phyloP scores from a whole-genome alignment of 2,113 vertebrate species.

The Hypanus sabinus region DNA sequence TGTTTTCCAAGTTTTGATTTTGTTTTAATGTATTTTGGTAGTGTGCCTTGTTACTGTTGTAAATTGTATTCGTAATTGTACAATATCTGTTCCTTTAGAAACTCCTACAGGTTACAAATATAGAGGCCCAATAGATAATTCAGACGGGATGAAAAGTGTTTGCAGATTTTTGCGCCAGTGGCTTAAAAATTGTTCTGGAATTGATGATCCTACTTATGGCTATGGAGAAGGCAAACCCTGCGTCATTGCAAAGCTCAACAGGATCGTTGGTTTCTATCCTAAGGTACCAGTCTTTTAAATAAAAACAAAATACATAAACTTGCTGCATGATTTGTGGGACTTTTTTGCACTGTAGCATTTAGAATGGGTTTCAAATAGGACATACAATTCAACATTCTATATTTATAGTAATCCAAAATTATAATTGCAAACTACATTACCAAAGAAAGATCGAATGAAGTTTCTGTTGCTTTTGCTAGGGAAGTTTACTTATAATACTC shows the following conservation, averaged over 20 bases:
- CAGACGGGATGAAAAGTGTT: constrained; percentile 53
- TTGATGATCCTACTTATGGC: constrained; percentile 55
- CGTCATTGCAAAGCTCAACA: constrained; percentile 85
- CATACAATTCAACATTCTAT: background rate
- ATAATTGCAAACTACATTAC: background rate
- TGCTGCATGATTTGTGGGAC: background rate
- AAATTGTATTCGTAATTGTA: background rate
- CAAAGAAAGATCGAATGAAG: background rate
- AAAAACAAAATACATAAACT: background rate
- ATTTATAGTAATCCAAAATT: background rate
- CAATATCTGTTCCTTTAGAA: constrained; percentile 39
- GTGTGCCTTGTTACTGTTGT: background rate
- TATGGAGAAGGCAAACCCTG: constrained; percentile 78
- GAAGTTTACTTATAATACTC: background rate
- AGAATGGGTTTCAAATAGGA: background rate
- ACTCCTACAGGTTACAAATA: constrained; percentile 48
- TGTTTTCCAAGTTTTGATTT: too few species aligned
- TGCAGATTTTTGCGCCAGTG: constrained; percentile 68
- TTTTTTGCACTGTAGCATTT: background rate
- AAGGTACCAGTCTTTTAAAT: constrained; percentile 56
- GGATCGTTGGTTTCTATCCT: constrained; percentile 83
- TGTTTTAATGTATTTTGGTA: background rate
- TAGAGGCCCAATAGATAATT: constrained; percentile 53
- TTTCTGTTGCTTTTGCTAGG: background rate
- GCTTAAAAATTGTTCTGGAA: constrained; percentile 72